Evolutionary conservation across 2,888 invertebrate genomes (phyloP), one percentile per base, ranked within the genome.

Genomic region (Laothoe populi): DNA sequence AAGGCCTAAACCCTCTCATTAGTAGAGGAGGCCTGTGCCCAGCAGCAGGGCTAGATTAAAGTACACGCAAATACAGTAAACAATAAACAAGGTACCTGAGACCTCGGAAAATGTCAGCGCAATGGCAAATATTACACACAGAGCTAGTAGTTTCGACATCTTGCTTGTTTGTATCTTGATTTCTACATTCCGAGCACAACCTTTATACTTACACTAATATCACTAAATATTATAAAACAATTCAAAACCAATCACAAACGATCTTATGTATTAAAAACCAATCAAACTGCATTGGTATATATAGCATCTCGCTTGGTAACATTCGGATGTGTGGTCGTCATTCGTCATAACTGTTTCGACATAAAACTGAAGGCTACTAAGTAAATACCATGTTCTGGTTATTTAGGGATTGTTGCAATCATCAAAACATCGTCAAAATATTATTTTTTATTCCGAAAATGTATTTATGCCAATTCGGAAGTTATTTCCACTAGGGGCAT

Each of bases 181-280:
- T 16, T 16, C n/a, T n/a, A n/a, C 19, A 44, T 44, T 8, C 44
- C 8, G 16, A 19, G 1, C 44, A 19, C 19, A 42, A 16, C 16
- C 8, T 44, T 19, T 44, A 44, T 44, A 38, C 38, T 7, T 11
- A 13, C 13, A 2, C 13, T 1, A 13, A 38, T 8, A 13, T 2
- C 8, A 38, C 38, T 13, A 26, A 26, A 26, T 26, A 26, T 16
- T 2, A 49, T 26, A 49, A 26, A n/a, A 8, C 31, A 2, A 35
- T 53, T 53, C 16, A 35, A 10, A 53, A 19, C 10, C 19, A 16
- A 16, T 35, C 21, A 11, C 16, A 53, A 19, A 35, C 11, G 13
- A 53, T 53, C 4, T 35, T 19, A 44, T 35, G 35, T 35, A 53
- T 53, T 53, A 53, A 53, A 53, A 35, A 53, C 16, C 19, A 11